phyloP scores from a whole-genome alignment of 2,888 invertebrate genomes.

The Eupithecia subfuscata region DNA sequence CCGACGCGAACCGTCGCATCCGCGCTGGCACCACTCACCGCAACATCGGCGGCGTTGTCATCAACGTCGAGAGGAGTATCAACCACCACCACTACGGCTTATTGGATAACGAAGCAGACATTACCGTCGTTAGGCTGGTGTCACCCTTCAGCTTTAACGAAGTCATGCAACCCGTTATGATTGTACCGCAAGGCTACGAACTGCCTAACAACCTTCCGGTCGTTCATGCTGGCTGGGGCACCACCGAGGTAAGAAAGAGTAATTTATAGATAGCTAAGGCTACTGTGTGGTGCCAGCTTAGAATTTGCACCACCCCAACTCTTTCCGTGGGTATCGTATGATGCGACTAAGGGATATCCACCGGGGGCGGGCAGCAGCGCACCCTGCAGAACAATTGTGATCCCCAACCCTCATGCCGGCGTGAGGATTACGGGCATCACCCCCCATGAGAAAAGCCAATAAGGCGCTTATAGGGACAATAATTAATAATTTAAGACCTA shows the following conservation, averaged over 20 bases:
- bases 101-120: conserved; percentile 40
- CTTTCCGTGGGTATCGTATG: too few species aligned
- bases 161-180: conserved; percentile 34
- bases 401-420: too few species aligned
- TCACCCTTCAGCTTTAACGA: conserved; percentile 28
- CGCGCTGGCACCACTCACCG: conserved; percentile 37
- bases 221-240: conserved; percentile 57
- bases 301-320: too few species aligned
- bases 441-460: too few species aligned
- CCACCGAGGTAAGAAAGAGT: conserved; percentile 41
- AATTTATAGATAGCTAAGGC: too few species aligned
- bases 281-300: too few species aligned
- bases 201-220: conserved; percentile 48
- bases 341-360: too few species aligned
- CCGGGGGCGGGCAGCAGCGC: too few species aligned
- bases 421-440: too few species aligned
- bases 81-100: conserved; percentile 38
- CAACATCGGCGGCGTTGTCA: conserved; percentile 32
- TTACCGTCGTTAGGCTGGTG: conserved; percentile 39
- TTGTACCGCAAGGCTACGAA: conserved; percentile 33
- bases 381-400: too few species aligned
- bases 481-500: too few species aligned
- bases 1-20: conserved; percentile 33
- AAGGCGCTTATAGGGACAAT: too few species aligned
- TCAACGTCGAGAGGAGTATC: conserved; percentile 4